Percentiles rank a stretch among this genome's conserved stretches.
Evolutionary conservation across 2,888 invertebrate genomes (phyloP).

Genomic region (Limnephilus auricula): DNA sequence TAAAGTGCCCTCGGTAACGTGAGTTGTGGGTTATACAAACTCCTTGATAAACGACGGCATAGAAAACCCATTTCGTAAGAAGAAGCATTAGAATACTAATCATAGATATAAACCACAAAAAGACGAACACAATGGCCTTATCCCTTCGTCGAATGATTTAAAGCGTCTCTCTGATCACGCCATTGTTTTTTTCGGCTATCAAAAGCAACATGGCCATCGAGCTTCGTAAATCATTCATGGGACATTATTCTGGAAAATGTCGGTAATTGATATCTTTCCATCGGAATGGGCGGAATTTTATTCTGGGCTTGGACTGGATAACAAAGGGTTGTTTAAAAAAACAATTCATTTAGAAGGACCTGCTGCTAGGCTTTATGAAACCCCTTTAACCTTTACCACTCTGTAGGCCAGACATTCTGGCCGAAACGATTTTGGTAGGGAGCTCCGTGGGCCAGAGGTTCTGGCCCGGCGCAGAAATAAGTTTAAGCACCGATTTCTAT

Average conservation of each 20-base stretch:
- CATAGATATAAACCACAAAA: slow-evolving; percentile 58
- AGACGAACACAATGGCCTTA: slow-evolving; percentile 57
- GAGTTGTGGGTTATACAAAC: slow-evolving; percentile 56
- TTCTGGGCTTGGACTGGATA: neutral
- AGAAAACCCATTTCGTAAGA: slow-evolving; percentile 55
- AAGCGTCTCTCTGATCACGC: slow-evolving; percentile 58
- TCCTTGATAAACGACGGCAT: slow-evolving; percentile 59
- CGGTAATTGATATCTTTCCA: slow-evolving; percentile 40
- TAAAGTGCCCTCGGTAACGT: slow-evolving; percentile 57
- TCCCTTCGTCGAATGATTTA: slow-evolving; percentile 59
- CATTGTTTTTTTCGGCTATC: slow-evolving; percentile 54
- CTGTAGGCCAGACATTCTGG: too few relatives aligned
- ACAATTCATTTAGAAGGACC: neutral
- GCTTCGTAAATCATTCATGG: slow-evolving; percentile 31
- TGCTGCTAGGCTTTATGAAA: neutral
- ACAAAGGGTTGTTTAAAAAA: slow-evolving; percentile 25
- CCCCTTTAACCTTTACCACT: too few relatives aligned
- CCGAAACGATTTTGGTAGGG: too few relatives aligned
- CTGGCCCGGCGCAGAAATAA: too few relatives aligned
- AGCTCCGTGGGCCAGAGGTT: too few relatives aligned
- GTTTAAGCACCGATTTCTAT: too few relatives aligned
- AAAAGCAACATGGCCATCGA: slow-evolving; percentile 46
- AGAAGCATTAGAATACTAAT: slow-evolving; percentile 64
- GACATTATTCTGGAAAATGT: slow-evolving; percentile 40
- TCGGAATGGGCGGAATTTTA: slow-evolving; percentile 26